phyloP scores from a whole-genome alignment of 30 jellyfish, hydroid and myxozoan genomes.

The Turritopsis dohrnii region DNA sequence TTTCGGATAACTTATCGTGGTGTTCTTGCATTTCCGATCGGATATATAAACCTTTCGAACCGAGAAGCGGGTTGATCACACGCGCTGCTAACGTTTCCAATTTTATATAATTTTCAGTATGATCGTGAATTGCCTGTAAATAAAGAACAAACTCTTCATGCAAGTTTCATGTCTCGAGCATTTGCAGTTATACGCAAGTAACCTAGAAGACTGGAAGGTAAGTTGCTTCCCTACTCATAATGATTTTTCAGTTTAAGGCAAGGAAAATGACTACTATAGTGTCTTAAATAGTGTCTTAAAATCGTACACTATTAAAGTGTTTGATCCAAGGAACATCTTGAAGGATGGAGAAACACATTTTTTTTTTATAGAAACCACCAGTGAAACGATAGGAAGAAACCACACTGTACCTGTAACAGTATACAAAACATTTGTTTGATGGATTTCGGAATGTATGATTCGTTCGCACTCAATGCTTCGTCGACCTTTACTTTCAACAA shows the following conservation, averaged over 20 bases:
- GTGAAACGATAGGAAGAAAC: neutral
- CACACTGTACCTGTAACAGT: constrained; percentile 50
- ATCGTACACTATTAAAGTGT: no score
- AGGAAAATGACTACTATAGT: no score
- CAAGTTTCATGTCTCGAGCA: no score
- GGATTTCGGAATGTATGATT: constrained; percentile 46
- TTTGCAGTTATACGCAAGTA: no score
- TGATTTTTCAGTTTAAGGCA: no score
- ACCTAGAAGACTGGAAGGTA: no score
- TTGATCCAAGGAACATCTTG: no score
- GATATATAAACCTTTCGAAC: constrained; percentile 60
- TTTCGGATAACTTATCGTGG: constrained; percentile 15
- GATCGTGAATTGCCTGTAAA: constrained; percentile 74
- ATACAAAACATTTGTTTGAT: constrained; percentile 85
- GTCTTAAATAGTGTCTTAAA: no score
- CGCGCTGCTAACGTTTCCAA: constrained; percentile 75
- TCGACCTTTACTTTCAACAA: constrained; percentile 69
- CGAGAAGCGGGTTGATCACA: constrained; percentile 72
- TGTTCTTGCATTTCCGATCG: neutral
- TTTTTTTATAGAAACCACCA: no score
- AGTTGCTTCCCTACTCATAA: no score
- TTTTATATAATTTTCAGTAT: constrained; percentile 63
- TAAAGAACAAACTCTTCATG: no score
- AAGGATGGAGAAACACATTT: no score
- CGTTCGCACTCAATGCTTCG: constrained; percentile 57